Conservation (phyloP, 1,140 invertebrate species). For the Gerris buenoi region DNA sequence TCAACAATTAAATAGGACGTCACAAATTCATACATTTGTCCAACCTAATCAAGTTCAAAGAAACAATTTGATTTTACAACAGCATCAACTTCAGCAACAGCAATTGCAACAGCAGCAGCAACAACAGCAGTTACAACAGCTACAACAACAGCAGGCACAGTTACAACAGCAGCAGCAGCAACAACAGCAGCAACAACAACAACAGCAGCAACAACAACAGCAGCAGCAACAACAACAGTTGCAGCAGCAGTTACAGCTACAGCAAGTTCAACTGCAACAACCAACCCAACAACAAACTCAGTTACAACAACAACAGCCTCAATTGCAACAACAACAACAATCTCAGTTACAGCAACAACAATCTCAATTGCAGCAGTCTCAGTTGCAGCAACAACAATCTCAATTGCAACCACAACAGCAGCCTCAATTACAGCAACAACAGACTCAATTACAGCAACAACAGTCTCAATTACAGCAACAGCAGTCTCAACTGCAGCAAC, state of each 20-base stretch:
- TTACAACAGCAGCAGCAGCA: slow-evolving; percentile 29
- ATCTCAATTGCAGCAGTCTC: slow-evolving; percentile 29
- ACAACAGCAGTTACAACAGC: slow-evolving; percentile 27
- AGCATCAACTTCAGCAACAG: slow-evolving; percentile 12
- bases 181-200: slow-evolving; percentile 32
- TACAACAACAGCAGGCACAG: slow-evolving; percentile 34
- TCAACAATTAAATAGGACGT: background rate
- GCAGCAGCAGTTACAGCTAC: slow-evolving; percentile 34
- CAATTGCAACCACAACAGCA: slow-evolving; percentile 22
- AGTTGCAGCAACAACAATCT: slow-evolving; percentile 34
- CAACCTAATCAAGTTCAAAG: slow-evolving; percentile 11
- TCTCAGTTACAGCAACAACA: slow-evolving; percentile 19
- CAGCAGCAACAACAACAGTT: slow-evolving; percentile 33
- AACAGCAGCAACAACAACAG: slow-evolving; percentile 32
- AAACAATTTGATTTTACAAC: background rate
- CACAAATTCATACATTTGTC: slow-evolving; percentile 13
- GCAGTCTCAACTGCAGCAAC: slow-evolving; percentile 19
- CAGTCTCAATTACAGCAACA: slow-evolving; percentile 4
- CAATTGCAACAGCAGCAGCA: slow-evolving; percentile 22
- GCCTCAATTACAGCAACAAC: slow-evolving; percentile 15
- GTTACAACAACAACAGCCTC: slow-evolving; percentile 18
- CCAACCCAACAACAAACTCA: slow-evolving; percentile 18
- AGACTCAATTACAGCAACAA: slow-evolving; percentile 20
- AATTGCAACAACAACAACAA: slow-evolving; percentile 20
- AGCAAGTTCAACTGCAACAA: slow-evolving; percentile 16